Percentiles rank a stretch among this genome's conserved stretches.
Evolutionary conservation across 2,888 invertebrate species (phyloP).

Genomic region (Luperina nickerlii): DNA sequence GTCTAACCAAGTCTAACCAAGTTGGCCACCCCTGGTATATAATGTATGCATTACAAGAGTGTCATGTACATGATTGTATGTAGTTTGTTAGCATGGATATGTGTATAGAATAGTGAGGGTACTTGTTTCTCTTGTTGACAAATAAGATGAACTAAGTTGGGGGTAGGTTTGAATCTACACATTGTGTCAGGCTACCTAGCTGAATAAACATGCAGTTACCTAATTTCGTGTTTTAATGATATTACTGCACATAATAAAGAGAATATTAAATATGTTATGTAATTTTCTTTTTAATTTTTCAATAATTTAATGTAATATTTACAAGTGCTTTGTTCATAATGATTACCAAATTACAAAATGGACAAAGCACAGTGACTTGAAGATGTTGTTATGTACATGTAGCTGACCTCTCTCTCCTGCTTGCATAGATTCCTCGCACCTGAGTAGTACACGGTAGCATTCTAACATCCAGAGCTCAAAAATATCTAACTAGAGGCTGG

Average conservation of each 20-base stretch:
- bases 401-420: constrained; percentile 78
- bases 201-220: too few species aligned
- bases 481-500: constrained; percentile 81
- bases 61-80: too few species aligned
- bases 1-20: too few species aligned
- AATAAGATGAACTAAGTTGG: too few species aligned
- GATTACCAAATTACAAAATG: background rate
- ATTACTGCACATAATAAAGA: too few species aligned
- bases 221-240: too few species aligned
- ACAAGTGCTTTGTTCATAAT: background rate
- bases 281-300: background rate
- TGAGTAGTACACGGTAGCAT: constrained; percentile 71
- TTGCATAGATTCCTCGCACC: constrained; percentile 81
- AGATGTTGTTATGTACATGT: constrained; percentile 42
- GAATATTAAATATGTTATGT: background rate
- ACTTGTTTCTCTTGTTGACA: too few species aligned
- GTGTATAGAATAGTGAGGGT: too few species aligned
- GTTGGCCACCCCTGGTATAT: too few species aligned
- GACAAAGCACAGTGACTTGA: constrained; percentile 36
- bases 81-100: too few species aligned
- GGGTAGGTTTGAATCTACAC: too few species aligned
- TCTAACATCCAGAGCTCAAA: constrained; percentile 82
- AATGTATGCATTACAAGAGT: background rate
- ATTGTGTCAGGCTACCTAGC: too few species aligned
- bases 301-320: background rate